Evolutionary conservation across 2,888 invertebrate species (phyloP), one percentile per base, ranked within the genome.

Genomic region (Muschampia plurimacula): DNA sequence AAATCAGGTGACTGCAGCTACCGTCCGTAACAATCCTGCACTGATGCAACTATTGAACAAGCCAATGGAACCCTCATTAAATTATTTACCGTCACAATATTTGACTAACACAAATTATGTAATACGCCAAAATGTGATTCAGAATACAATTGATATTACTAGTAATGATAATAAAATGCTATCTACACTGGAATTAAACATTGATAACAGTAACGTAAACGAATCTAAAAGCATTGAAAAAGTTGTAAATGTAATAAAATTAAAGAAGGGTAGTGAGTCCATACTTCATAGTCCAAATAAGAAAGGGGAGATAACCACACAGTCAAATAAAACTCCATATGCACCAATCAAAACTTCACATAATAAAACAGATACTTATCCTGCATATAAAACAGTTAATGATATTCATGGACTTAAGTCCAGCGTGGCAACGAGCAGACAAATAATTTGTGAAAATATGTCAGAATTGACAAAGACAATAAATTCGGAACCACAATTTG

Each of bases 21-120:
- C 22, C n/a, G 7, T 52, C 10, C 41, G 62, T 13, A 28, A 15
- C 4, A 62, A 69, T 46, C 64, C 70, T 46, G 10, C 44, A 13
- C 32, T 70, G 36, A 22, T 4, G 15, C 41, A 70, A 8, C n/a
- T 65, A 12, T 46, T 70, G 15, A 57, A 55, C 46, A 44, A 55
- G 1, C n/a, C 46, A 60, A 36, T n/a, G 12, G 32, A 7, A 62
- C 15, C 28, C 7, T 13, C 59, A 32, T 7, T 9, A 0, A 15
- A 9, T 22, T 13, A 32, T 59, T 28, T 60, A 36, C 22, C 36
- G 60, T 2, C 60, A n/a, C 32, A 60, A 60, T 5, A n/a, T 36
- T 13, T 13, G 8, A 13, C n/a, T 5, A 36, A 32, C 32, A 13
- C 36, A 12, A 59, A 59, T 32, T 2, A 32, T 22, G 22, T 55